A percentile compares a stretch with the other conserved stretches of the same genome.
phyloP scores from a whole-genome alignment of 2,797 vertebrate species.

The Chelon labrosus region DNA sequence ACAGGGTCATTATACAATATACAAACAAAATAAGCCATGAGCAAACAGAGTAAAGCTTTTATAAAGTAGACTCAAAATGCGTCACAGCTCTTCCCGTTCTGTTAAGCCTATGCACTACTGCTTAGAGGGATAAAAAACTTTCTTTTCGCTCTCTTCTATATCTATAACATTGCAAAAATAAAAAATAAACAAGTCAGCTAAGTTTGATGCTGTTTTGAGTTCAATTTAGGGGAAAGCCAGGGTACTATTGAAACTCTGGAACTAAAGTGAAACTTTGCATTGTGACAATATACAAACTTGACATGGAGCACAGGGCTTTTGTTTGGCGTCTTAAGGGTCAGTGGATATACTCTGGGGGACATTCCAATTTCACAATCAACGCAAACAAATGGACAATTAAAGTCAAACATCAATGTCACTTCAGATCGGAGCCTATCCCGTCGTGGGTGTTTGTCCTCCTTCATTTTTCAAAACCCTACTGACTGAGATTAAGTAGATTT shows the following conservation, averaged over 20 bases:
- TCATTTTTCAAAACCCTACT: constrained; percentile 1
- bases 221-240: background rate
- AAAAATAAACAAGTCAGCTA: background rate
- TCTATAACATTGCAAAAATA: too few species aligned
- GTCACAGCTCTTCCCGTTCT: background rate
- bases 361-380: constrained; percentile 41
- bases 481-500: background rate
- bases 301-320: background rate
- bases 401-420: constrained; percentile 10
- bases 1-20: background rate
- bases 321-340: background rate
- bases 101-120: too few species aligned
- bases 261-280: background rate
- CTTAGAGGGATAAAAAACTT: too few species aligned
- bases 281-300: constrained; percentile 1
- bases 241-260: background rate
- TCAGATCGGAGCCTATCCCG: constrained; percentile 12
- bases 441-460: constrained; percentile 6
- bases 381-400: constrained; percentile 17
- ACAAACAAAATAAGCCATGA: background rate
- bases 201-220: background rate
- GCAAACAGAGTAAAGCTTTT: background rate
- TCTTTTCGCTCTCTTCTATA: too few species aligned
- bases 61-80: background rate
- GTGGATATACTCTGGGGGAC: background rate